Base-by-base conservation (phyloP, 2,888 invertebrate species). In the Tetranychus piercei region DNA sequence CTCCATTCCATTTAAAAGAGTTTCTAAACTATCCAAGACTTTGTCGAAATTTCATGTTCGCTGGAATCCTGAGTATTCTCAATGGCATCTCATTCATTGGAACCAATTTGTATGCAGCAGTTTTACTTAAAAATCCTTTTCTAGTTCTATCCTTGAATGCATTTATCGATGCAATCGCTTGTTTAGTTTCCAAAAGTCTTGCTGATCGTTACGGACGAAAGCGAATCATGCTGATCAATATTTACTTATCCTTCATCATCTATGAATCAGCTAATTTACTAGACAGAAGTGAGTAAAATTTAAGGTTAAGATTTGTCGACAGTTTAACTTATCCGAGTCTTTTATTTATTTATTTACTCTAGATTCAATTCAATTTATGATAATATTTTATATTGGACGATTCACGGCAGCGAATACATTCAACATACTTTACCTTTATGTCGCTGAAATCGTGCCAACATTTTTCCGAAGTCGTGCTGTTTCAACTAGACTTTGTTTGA, bases 171-270 rank as follows among this genome's bases (percentile, higher is more conserved):
- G n/a, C 20, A 9, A 23, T 71, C 44, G 44, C 71, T 45, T 23
- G 44, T 20, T 43, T 71, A 6, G 44, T 71, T 15, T 71, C 71
- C 9, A 43, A 45, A 34, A 20, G 7, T 44, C 34, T 71, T 15
- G 71, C 71, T 43, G 71, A 71, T 71, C n/a, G 20, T 6, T 71
- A 71, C 34, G 71, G 71, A 44, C 43, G 71, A 71, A 71, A 44
- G 44, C 20, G 34, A 71, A 18, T 69, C 34, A 20, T 69, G 22
- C 11, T 69, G 69, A 69, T 69, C 22, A 69, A 69, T 22, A 20
- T 69, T 23, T 69, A 22, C 69, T 11, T 69, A 11, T 23, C 69
- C 11, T 69, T 69, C 20, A 22, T 69, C 20, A 20, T 69, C 20
- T 69, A 69, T 22, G 69, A 69, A 11, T 23, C 20, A 69, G 34